These are phyloP conservation scores for Falco naumanni DNA, from an alignment of 2,797 vertebrate species.

Conservation along the genomic window DNA sequence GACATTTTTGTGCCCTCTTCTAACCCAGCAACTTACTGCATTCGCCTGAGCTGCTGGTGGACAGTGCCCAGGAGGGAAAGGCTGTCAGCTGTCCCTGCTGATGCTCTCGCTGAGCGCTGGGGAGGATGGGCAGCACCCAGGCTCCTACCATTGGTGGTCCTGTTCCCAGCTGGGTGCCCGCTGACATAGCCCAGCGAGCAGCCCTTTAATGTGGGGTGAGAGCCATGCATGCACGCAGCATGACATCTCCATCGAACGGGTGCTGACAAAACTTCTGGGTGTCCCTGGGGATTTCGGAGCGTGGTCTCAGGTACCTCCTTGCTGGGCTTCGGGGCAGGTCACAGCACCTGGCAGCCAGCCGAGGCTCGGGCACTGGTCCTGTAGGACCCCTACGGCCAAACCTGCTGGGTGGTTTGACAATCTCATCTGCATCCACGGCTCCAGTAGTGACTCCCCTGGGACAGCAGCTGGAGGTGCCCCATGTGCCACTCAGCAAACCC, in stretches of 20 bases:
- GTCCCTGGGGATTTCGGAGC: background rate
- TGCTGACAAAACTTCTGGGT: background rate
- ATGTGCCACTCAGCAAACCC: background rate
- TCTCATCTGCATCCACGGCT: fast-evolving
- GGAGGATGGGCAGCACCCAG: background rate
- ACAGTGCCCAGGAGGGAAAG: background rate
- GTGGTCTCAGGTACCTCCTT: fast-evolving
- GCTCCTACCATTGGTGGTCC: background rate
- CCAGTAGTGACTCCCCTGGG: fast-evolving
- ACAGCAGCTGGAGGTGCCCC: background rate
- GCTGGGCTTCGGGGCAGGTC: background rate
- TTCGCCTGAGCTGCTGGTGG: background rate
- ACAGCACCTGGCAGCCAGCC: background rate
- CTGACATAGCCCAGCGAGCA: background rate
- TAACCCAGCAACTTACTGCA: background rate
- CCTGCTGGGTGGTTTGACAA: background rate
- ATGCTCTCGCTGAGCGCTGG: fast-evolving
- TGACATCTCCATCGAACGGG: background rate
- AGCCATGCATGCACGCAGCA: background rate
- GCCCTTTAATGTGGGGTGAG: background rate
- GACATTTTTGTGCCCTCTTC: background rate
- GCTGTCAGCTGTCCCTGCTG: background rate
- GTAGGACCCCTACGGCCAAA: too few species aligned
- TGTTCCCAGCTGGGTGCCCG: background rate
- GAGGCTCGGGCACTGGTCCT: background rate